Evolutionary conservation across 2,888 invertebrate genomes (phyloP).

Genomic region (Ceriagrion tenellum): DNA sequence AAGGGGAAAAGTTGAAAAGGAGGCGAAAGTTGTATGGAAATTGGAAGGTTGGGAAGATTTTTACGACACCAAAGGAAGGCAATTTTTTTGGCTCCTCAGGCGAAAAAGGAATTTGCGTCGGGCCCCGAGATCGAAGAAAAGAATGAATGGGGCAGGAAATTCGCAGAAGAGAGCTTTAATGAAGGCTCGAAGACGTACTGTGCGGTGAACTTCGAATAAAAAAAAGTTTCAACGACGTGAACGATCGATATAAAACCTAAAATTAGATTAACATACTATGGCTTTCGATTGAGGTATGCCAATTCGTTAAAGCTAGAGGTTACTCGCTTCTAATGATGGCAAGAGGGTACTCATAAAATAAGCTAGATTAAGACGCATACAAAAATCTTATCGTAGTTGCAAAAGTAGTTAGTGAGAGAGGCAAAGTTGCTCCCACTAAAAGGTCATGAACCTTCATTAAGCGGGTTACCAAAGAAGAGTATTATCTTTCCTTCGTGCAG

Average conservation of each 20-base stretch:
- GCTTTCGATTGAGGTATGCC: background rate
- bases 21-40: slow-evolving; percentile 8
- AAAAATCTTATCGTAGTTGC: slow-evolving; percentile 15
- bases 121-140: background rate
- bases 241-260: background rate
- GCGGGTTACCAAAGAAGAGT: no score
- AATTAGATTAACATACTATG: background rate
- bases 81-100: background rate
- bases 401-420: background rate
- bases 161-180: background rate
- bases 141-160: background rate
- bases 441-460: no score
- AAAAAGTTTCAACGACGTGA: background rate
- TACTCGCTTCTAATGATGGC: background rate
- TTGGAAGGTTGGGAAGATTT: background rate
- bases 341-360: background rate
- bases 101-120: background rate
- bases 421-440: background rate
- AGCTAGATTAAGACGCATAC: background rate
- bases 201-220: background rate
- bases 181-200: background rate
- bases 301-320: background rate
- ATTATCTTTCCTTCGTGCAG: no score
- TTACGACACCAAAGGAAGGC: background rate
- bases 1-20: background rate